Evolutionary conservation across 2,113 vertebrate genomes (phyloP).

Genomic region (pig (Sus scrofa)): DNA sequence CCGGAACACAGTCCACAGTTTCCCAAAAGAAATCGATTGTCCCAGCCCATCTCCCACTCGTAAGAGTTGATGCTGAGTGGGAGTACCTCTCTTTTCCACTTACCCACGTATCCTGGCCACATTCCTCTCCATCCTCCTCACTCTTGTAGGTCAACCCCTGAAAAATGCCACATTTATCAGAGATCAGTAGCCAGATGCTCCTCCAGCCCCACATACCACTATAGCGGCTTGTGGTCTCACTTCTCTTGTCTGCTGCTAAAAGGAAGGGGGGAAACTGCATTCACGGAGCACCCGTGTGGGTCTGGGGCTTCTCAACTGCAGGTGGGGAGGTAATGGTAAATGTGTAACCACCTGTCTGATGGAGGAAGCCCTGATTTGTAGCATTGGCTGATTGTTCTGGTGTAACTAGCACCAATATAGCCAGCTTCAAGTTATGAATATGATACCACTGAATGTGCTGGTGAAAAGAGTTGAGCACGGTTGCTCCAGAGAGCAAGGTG

Average conservation of each 20-base stretch:
- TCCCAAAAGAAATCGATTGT: too few species aligned
- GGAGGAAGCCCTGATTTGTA: not conserved
- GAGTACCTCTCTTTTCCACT: not conserved
- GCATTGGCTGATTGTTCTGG: not conserved
- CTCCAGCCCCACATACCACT: rapidly evolving
- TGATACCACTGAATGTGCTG: rapidly evolving
- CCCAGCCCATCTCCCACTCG: too few species aligned
- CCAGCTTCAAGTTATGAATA: not conserved
- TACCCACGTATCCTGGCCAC: not conserved
- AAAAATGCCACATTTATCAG: not conserved
- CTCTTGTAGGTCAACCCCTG: not conserved
- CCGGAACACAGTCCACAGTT: not conserved
- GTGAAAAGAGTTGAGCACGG: rapidly evolving
- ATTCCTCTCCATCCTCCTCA: not conserved
- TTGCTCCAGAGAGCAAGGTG: not conserved
- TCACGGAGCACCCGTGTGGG: not conserved
- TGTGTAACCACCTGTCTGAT: not conserved
- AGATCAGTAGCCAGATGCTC: not conserved
- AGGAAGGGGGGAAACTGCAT: not conserved
- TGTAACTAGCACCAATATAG: rapidly evolving
- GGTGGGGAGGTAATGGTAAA: not conserved
- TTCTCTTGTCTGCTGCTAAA: not conserved
- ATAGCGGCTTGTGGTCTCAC: rapidly evolving
- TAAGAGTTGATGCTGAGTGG: too few species aligned
- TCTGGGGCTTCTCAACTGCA: not conserved